phyloP scores from a whole-genome alignment of 2,113 vertebrate genomes.

The Sphyrna mokarran region DNA sequence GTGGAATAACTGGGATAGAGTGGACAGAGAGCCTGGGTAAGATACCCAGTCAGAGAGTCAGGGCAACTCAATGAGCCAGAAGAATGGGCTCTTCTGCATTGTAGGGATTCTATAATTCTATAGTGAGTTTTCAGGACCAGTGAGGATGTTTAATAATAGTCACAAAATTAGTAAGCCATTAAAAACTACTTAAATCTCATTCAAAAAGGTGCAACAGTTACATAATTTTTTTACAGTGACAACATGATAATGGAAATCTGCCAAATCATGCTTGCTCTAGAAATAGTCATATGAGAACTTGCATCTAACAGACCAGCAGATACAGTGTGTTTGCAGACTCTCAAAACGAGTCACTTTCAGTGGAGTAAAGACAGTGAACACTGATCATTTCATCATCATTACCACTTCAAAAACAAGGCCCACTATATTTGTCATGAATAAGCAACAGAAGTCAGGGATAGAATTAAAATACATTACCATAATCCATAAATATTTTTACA shows the following conservation, averaged over 20 bases:
- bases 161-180: neutral
- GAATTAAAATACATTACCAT: neutral
- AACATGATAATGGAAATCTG: neutral
- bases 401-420: neutral
- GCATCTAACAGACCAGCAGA: too few relatives aligned
- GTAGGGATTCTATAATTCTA: too few relatives aligned
- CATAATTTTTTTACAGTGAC: neutral
- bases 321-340: neutral
- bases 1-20: too few relatives aligned
- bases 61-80: too few relatives aligned
- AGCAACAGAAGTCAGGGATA: neutral
- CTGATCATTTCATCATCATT: neutral
- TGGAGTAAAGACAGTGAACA: neutral
- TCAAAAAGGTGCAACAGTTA: neutral
- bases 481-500: neutral
- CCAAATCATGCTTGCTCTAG: neutral
- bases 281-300: neutral
- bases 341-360: neutral
- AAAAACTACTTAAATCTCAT: neutral
- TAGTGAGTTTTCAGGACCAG: neutral
- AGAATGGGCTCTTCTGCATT: too few relatives aligned
- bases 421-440: neutral
- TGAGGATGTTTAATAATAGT: neutral
- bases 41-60: too few relatives aligned
- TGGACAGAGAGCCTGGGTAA: too few relatives aligned